Evolutionary conservation across 2,888 invertebrate species (phyloP).

Genomic region (Diadegma fenestrale): DNA sequence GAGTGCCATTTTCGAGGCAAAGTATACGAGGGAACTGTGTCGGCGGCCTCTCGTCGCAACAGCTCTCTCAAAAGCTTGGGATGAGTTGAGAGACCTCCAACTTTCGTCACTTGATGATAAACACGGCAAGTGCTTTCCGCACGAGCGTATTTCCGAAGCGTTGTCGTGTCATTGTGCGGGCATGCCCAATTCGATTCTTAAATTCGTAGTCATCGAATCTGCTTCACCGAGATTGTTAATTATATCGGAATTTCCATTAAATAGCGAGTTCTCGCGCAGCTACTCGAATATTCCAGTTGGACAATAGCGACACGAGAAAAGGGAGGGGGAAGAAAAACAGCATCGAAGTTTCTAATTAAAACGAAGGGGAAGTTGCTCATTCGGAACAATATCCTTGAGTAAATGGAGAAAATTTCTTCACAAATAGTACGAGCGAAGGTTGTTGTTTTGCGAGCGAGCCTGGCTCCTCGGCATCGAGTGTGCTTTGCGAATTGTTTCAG

Average conservation of each 20-base stretch:
- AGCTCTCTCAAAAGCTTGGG: neutral
- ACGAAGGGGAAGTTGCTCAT: neutral
- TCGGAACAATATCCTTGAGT: conserved; percentile 9
- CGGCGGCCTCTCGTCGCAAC: conserved; percentile 53
- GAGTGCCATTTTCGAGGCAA: conserved; percentile 5
- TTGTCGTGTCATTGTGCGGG: neutral
- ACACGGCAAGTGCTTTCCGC: conserved; percentile 37
- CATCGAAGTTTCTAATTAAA: conserved; percentile 12
- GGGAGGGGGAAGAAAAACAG: neutral
- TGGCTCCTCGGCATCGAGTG: conserved; percentile 10
- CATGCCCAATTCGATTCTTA: neutral
- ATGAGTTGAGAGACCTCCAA: conserved; percentile 21
- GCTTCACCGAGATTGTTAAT: neutral
- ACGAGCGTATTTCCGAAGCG: neutral
- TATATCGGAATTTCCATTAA: neutral
- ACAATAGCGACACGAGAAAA: neutral
- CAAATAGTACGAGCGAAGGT: conserved; percentile 8
- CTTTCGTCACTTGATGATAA: conserved; percentile 64
- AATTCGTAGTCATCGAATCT: neutral
- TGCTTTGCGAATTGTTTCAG: conserved; percentile 16
- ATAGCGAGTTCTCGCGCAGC: neutral
- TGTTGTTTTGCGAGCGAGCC: conserved; percentile 6
- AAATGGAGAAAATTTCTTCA: conserved; percentile 14
- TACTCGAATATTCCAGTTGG: neutral
- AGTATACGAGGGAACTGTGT: conserved; percentile 1